Conservation (phyloP, 2,888 invertebrate genomes). For the Serripes groenlandicus region DNA sequence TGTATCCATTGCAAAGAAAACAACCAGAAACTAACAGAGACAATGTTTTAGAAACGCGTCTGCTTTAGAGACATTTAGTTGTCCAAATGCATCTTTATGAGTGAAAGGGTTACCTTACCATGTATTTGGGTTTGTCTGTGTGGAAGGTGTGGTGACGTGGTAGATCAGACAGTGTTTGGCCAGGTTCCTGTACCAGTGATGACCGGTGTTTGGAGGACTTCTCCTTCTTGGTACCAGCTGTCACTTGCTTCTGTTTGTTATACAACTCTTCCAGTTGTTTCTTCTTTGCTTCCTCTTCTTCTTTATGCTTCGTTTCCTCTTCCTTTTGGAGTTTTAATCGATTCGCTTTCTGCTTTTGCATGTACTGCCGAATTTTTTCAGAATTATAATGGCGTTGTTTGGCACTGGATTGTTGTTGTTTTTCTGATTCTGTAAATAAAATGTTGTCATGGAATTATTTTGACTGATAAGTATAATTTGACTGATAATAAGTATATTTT, state of each 20-base stretch:
- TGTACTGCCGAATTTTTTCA: slow-evolving; percentile 88
- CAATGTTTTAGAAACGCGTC: no score
- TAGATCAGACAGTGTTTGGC: slow-evolving; percentile 56
- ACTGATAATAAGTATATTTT: no score
- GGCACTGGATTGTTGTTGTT: slow-evolving; percentile 70
- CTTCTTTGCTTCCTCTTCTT: slow-evolving; percentile 84
- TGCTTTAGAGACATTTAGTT: no score
- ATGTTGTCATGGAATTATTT: background rate
- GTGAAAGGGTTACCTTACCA: no score
- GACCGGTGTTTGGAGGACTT: slow-evolving; percentile 31
- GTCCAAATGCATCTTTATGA: no score
- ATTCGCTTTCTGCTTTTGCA: slow-evolving; percentile 88
- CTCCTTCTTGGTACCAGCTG: slow-evolving; percentile 57
- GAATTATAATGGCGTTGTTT: slow-evolving; percentile 89
- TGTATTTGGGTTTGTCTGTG: slow-evolving; percentile 50
- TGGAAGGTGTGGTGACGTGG: slow-evolving; percentile 69
- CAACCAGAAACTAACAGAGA: no score
- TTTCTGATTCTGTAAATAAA: slow-evolving; percentile 69
- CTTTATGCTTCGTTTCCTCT: slow-evolving; percentile 83
- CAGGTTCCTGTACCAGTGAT: slow-evolving; percentile 33
- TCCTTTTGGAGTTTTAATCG: slow-evolving; percentile 86
- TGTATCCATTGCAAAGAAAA: no score
- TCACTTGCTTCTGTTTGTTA: slow-evolving; percentile 72
- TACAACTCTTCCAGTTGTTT: slow-evolving; percentile 84
- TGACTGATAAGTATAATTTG: no score